These are phyloP conservation scores for Glaucidium brasilianum DNA, from an alignment of 2,113 vertebrate genomes.

Conservation along the genomic window DNA sequence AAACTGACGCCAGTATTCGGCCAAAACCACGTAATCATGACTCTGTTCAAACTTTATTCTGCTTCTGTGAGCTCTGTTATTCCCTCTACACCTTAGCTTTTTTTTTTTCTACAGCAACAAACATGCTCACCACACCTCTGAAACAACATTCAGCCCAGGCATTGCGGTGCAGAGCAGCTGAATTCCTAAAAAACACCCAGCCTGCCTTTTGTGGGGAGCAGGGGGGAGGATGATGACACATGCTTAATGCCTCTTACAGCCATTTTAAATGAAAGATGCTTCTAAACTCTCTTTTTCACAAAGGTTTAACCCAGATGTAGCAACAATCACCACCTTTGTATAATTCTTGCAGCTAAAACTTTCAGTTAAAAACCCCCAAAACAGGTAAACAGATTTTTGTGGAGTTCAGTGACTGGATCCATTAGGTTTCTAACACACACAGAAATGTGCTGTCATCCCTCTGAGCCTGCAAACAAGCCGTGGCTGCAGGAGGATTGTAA, in stretches of 20 bases:
- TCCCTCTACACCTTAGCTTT: background rate
- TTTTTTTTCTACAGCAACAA: background rate
- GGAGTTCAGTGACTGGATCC: background rate
- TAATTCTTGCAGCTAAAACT: background rate
- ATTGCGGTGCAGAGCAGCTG: background rate
- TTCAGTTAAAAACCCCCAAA: background rate
- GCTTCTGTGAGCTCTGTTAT: background rate
- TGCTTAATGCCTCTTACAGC: background rate
- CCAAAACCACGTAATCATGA: background rate
- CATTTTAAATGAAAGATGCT: background rate
- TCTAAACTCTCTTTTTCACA: background rate
- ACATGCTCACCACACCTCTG: background rate
- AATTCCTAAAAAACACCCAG: background rate
- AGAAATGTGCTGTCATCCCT: background rate
- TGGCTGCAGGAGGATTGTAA: background rate
- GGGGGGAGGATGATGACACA: background rate
- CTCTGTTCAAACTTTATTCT: background rate
- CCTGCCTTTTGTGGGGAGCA: background rate
- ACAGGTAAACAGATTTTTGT: background rate
- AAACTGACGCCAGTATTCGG: background rate
- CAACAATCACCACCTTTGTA: background rate
- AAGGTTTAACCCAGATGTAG: background rate
- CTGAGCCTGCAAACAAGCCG: background rate
- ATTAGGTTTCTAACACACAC: background rate
- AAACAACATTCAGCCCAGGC: background rate